These are phyloP conservation scores for Toxotes lorentzi DNA, from an alignment of 2,797 vertebrate genomes.

Conservation along the genomic window DNA sequence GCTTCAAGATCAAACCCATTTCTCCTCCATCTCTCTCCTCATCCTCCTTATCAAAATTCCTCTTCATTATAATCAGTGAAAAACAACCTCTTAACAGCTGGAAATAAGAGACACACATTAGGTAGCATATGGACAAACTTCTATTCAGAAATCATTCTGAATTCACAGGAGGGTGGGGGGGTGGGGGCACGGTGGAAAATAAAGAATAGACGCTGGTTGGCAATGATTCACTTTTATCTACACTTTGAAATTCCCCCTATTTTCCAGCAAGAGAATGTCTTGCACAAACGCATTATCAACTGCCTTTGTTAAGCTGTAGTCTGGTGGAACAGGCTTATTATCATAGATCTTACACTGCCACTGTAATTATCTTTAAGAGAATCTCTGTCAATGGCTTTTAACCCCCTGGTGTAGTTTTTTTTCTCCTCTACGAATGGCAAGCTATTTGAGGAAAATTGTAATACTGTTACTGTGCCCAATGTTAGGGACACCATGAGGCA, in stretches of 20 bases:
- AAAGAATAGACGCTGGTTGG: constrained; percentile 26
- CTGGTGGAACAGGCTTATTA: constrained; percentile 48
- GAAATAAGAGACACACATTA: constrained; percentile 48
- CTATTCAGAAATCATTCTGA: constrained; percentile 39
- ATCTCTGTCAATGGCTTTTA: constrained; percentile 49
- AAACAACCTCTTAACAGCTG: constrained; percentile 59
- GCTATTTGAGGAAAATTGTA: constrained; percentile 34
- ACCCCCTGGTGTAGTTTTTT: constrained; percentile 15
- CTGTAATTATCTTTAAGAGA: constrained; percentile 63
- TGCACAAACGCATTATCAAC: constrained; percentile 56
- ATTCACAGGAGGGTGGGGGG: constrained; percentile 1
- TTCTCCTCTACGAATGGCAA: constrained; percentile 23
- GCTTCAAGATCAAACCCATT: constrained; percentile 76
- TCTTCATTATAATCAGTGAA: constrained; percentile 59
- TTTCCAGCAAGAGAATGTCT: constrained; percentile 27
- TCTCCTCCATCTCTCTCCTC: constrained; percentile 48
- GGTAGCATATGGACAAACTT: constrained; percentile 55
- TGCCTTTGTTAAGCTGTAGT: constrained; percentile 57
- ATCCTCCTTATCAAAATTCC: constrained; percentile 49
- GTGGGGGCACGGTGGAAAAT: constrained; percentile 1
- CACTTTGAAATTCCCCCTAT: constrained; percentile 44
- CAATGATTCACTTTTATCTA: constrained; percentile 55
- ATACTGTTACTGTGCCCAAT: constrained; percentile 3
- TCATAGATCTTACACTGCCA: constrained; percentile 44
- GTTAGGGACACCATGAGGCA: constrained; percentile 9